Evolutionary conservation across 2,888 invertebrate species (phyloP).

Genomic region (Oscheius sp.): DNA sequence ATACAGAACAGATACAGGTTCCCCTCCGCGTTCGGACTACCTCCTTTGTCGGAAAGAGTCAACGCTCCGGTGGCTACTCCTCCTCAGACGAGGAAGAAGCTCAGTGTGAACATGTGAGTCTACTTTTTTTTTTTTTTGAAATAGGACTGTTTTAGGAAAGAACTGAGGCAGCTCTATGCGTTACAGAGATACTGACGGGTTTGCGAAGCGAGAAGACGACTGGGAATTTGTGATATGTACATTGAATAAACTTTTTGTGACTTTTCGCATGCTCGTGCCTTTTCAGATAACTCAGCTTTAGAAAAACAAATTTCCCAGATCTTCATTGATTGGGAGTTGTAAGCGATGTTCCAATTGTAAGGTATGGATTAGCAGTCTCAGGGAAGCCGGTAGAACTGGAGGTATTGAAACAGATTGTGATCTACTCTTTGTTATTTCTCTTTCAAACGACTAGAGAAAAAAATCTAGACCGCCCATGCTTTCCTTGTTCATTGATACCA

Average conservation of each 20-base stretch:
- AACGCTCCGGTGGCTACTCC: slow-evolving; percentile 16
- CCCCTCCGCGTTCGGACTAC: slow-evolving; percentile 37
- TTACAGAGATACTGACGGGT: too few species aligned
- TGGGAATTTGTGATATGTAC: neutral
- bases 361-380: too few species aligned
- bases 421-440: too few species aligned
- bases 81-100: slow-evolving; percentile 19
- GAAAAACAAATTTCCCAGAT: too few species aligned
- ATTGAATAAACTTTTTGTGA: neutral
- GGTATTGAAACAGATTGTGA: too few species aligned
- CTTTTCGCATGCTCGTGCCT: neutral
- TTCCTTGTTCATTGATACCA: too few species aligned
- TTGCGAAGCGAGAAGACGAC: neutral
- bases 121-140: neutral
- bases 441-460: too few species aligned
- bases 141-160: slow-evolving; percentile 16
- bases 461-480: too few species aligned
- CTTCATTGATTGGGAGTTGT: too few species aligned
- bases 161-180: slow-evolving; percentile 5
- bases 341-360: too few species aligned
- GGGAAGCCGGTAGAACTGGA: too few species aligned
- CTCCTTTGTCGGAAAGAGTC: slow-evolving; percentile 29
- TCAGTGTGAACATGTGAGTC: slow-evolving; percentile 16
- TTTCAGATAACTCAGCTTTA: too few species aligned
- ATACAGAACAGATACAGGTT: slow-evolving; percentile 9